Evolutionary conservation across 1,140 invertebrate species (phyloP).

Genomic region (Microplitis demolitor): DNA sequence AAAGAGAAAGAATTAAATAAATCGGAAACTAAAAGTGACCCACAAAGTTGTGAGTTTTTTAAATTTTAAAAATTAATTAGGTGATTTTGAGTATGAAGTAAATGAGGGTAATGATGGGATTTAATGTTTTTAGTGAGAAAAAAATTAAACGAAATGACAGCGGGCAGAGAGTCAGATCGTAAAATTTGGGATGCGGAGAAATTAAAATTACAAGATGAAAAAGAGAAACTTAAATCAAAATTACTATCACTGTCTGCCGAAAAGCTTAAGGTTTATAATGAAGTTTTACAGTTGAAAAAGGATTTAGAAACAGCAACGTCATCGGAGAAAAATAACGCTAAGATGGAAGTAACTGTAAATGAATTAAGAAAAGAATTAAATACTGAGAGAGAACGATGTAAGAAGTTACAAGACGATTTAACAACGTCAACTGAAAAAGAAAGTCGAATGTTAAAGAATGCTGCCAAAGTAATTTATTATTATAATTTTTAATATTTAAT

Average conservation of each 20-base stretch:
- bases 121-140: constrained; percentile 54
- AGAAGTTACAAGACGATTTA: constrained; percentile 58
- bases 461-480: constrained; percentile 45
- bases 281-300: constrained; percentile 56
- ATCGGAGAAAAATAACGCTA: constrained; percentile 50
- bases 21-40: constrained; percentile 49
- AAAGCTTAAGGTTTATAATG: constrained; percentile 56
- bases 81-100: too few relatives aligned
- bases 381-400: constrained; percentile 52
- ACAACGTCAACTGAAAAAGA: constrained; percentile 47
- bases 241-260: constrained; percentile 56
- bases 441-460: constrained; percentile 47
- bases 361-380: constrained; percentile 53
- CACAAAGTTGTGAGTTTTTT: constrained; percentile 39
- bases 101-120: neutral
- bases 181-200: constrained; percentile 63
- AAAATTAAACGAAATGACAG: constrained; percentile 64
- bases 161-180: constrained; percentile 63
- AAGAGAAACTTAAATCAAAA: constrained; percentile 65
- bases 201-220: constrained; percentile 64
- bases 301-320: constrained; percentile 50
- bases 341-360: constrained; percentile 47
- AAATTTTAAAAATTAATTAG: neutral
- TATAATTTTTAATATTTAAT: neutral
- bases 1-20: constrained; percentile 60